phyloP scores from a whole-genome alignment of 2,113 vertebrate species.

The Elephantulus edwardii region DNA sequence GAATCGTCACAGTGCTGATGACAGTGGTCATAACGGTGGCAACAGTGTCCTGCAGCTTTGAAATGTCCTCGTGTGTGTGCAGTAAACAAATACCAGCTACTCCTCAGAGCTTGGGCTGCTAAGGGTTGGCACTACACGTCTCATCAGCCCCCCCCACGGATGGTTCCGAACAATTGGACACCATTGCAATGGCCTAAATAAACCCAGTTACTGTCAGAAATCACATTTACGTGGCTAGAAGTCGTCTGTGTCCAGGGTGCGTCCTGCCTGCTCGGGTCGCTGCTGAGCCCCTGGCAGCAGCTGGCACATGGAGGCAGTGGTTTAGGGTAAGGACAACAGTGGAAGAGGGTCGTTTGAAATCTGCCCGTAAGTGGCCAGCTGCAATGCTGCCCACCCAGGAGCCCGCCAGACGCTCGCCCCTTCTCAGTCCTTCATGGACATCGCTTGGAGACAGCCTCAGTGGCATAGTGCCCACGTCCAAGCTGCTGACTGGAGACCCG shows the following conservation, averaged over 20 bases:
- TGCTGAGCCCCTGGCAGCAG: background rate
- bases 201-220: conserved; percentile 1
- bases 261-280: background rate
- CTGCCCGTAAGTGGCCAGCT: too few species aligned
- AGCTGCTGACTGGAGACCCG: too few species aligned
- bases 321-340: background rate
- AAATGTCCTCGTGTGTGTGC: too few species aligned
- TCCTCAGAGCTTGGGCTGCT: conserved; percentile 62
- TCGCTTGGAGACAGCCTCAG: too few species aligned
- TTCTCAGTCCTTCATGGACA: too few species aligned
- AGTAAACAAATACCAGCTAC: conserved; percentile 42
- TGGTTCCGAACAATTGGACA: conserved; percentile 64
- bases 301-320: too few species aligned
- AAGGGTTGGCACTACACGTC: too few species aligned
- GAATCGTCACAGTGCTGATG: too few species aligned
- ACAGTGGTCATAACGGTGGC: background rate
- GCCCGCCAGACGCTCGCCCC: too few species aligned
- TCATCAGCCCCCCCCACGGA: conserved; percentile 49
- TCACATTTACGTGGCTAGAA: background rate
- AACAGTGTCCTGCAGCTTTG: too few species aligned
- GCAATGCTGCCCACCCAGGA: too few species aligned
- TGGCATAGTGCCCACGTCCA: too few species aligned
- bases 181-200: conserved; percentile 61
- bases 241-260: background rate
- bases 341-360: background rate